These are phyloP conservation scores for Hyaena hyaena DNA, from an alignment of 2,113 vertebrate genomes.

Conservation along the genomic window DNA sequence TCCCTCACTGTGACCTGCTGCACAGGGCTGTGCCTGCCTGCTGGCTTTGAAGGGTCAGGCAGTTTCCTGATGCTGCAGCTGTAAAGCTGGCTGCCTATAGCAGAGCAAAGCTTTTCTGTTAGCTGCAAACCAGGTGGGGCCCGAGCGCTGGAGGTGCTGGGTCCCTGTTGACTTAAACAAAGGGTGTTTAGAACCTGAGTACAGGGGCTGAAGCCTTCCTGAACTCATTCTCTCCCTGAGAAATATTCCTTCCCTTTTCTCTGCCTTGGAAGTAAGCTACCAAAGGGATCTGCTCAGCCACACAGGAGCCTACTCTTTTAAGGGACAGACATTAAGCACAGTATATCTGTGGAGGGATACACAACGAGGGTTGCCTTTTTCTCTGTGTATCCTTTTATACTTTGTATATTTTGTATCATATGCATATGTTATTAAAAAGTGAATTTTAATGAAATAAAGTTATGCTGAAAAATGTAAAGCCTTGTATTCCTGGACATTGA, in stretches of 20 bases:
- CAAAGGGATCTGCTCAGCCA: background rate
- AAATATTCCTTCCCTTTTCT: background rate
- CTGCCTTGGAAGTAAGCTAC: background rate
- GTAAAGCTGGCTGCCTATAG: background rate
- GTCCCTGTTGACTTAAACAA: background rate
- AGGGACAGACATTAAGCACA: background rate
- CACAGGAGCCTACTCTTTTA: background rate
- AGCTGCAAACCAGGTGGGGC: background rate
- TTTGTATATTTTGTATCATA: background rate
- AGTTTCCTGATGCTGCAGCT: background rate
- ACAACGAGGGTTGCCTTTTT: background rate
- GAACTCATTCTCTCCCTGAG: background rate
- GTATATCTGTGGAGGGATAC: background rate
- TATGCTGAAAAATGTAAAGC: background rate
- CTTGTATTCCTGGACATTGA: background rate
- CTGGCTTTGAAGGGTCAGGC: background rate
- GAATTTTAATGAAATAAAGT: slow-evolving; percentile 19
- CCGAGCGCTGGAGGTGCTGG: background rate
- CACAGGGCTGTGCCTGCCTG: background rate
- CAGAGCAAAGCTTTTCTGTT: background rate
- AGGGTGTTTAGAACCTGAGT: background rate
- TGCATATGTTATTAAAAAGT: background rate
- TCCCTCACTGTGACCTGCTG: background rate
- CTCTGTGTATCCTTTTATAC: background rate
- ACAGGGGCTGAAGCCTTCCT: background rate